These are phyloP conservation scores for Acromyrmex heyeri DNA, from an alignment of 1,140 invertebrate species.

Conservation along the genomic window DNA sequence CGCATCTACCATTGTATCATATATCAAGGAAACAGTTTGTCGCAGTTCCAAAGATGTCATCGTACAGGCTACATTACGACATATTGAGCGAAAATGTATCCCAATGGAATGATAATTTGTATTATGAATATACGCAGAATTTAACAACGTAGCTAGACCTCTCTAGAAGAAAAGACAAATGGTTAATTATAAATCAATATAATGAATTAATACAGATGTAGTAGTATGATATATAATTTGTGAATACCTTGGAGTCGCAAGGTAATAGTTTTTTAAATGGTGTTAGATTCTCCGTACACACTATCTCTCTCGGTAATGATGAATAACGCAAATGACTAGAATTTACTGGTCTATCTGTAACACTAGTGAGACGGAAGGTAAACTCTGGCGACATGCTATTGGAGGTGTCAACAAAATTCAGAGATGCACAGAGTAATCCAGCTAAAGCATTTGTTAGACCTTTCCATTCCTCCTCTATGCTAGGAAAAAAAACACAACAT, in stretches of 20 bases:
- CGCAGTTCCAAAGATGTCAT: slow-evolving; percentile 91
- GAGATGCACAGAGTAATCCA: slow-evolving; percentile 97
- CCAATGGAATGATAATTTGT: slow-evolving; percentile 97
- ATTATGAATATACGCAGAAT: slow-evolving; percentile 96
- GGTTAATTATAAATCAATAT: not conserved
- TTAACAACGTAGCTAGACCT: slow-evolving; percentile 95
- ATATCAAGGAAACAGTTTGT: slow-evolving; percentile 95
- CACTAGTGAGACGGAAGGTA: slow-evolving; percentile 93
- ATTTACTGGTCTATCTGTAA: slow-evolving; percentile 87
- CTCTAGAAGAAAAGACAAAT: slow-evolving; percentile 85
- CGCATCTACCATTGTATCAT: slow-evolving; percentile 89
- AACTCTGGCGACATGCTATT: slow-evolving; percentile 95
- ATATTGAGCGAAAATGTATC: slow-evolving; percentile 94
- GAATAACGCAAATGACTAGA: slow-evolving; percentile 92
- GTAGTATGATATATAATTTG: not conserved
- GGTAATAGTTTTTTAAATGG: slow-evolving; percentile 99
- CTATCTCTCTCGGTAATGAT: slow-evolving; percentile 96
- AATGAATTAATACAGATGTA: slow-evolving; percentile 25
- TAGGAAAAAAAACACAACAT: slow-evolving; percentile 69
- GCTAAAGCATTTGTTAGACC: slow-evolving; percentile 95
- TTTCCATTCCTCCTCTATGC: slow-evolving; percentile 94
- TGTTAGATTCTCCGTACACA: slow-evolving; percentile 99
- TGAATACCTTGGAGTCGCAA: slow-evolving; percentile 92
- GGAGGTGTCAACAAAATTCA: slow-evolving; percentile 97
- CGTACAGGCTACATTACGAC: slow-evolving; percentile 89